Percentiles rank a stretch among this genome's conserved stretches.
Evolutionary conservation across 2,888 invertebrate genomes (phyloP).

Genomic region (Tenthredo amoena): DNA sequence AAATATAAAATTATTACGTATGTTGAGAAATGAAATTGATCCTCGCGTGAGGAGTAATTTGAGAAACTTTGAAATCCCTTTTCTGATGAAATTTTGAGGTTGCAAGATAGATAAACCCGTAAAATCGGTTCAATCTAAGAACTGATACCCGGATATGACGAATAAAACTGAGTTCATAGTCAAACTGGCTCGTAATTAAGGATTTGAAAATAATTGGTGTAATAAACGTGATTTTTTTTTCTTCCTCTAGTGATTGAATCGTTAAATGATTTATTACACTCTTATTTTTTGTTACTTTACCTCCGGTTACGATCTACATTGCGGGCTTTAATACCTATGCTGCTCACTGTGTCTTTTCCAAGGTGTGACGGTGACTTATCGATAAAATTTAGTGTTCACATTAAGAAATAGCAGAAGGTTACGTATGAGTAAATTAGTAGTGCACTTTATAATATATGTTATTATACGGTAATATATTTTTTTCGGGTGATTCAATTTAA

Average conservation of each 20-base stretch:
- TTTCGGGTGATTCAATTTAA: not conserved
- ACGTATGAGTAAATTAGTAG: not conserved
- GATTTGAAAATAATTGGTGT: not conserved
- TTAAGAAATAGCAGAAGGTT: not conserved
- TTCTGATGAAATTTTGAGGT: not conserved
- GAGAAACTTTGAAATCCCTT: not conserved
- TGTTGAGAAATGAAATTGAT: not conserved
- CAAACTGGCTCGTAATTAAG: not conserved
- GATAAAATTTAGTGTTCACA: not conserved
- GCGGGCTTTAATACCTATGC: not conserved
- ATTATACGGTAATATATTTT: not conserved
- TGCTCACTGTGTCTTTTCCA: not conserved
- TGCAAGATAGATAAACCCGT: too few relatives aligned
- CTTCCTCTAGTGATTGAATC: not conserved
- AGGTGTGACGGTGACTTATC: not conserved
- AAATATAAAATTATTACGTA: not conserved
- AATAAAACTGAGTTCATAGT: not conserved
- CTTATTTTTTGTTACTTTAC: not conserved
- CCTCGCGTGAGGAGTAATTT: not conserved
- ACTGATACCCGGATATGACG: not conserved
- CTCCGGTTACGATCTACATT: not conserved
- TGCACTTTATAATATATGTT: not conserved
- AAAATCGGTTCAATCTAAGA: too few relatives aligned
- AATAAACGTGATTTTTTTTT: not conserved
- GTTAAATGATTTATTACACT: slow-evolving; percentile 15